Conservation (phyloP, 2,888 invertebrate genomes). For the Mimas tiliae region DNA sequence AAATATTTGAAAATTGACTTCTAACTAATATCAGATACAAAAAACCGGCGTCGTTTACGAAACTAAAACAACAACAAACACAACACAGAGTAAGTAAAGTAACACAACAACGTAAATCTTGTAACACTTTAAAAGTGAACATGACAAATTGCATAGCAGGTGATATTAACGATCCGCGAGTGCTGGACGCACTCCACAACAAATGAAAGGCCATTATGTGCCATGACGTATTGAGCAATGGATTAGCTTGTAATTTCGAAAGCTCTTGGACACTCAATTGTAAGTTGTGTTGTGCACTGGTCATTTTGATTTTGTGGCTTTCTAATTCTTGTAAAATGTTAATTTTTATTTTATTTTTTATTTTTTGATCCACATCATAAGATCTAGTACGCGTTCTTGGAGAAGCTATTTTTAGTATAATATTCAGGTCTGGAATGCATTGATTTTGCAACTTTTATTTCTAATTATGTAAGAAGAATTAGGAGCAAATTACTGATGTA, state of each 20-base stretch:
- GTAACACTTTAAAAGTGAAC: background rate
- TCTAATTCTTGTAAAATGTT: background rate
- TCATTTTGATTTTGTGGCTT: background rate
- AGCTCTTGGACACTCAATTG: background rate
- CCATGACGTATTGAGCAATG: slow-evolving; percentile 4
- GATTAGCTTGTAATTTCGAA: slow-evolving; percentile 16
- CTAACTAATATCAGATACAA: no score
- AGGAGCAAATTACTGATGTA: no score
- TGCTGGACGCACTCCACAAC: background rate
- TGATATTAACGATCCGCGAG: background rate
- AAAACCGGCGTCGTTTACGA: no score
- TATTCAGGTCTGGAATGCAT: no score
- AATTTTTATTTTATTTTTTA: no score
- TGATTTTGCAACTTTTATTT: no score
- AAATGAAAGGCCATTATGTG: slow-evolving; percentile 4
- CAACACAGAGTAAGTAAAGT: background rate
- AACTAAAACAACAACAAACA: background rate
- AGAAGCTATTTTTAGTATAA: no score
- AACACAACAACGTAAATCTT: background rate
- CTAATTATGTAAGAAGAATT: no score
- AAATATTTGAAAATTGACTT: no score
- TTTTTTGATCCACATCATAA: background rate
- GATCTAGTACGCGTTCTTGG: background rate
- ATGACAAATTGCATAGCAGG: slow-evolving; percentile 1
- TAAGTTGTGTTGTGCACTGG: background rate